Evolutionary conservation across 2,888 invertebrate species (phyloP), one percentile per base, ranked within the genome.

Genomic region (Ectemnius cavifrons): DNA sequence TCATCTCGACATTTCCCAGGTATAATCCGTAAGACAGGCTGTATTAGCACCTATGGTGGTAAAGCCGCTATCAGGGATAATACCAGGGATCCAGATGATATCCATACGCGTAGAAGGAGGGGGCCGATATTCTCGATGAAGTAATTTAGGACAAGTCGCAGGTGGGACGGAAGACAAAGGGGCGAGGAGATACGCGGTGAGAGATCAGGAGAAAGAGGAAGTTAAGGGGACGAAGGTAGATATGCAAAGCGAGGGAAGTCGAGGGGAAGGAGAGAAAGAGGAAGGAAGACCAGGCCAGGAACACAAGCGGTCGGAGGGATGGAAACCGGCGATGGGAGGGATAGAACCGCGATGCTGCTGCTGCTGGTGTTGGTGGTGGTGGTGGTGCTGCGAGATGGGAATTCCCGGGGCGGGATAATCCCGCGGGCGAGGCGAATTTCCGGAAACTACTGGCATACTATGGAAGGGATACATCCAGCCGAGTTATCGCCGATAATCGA

Each of bases 401-500:
- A 83, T 80, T 81, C 78, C 71, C 79, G 67, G 77, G 80, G 71
- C 69, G 75, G 79, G 81, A 81, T 83, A 83, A 83, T 83, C 83
- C 78, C 78, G 73, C 62, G 78, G 81, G 83, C 73, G 79, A 84
- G 73, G 72, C 80, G 80, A 83, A 80, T 81, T 79, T 81, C 84
- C 79, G 78, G 81, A 75, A 83, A 84, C 84, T 81, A 80, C 71
- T 79, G 75, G 64, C 68, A 58, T 65, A 71, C 66, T 73, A 69
- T 76, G 78, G 79, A 82, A 81, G 82, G 83, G 82, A 82, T 83
- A 81, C 79, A 82, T 82, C 77, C 75, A 79, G 76, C 75, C 78
- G 83, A 83, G 83, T 83, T 83, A 83, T 83, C 83, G 83, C 75
- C 83, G 80, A 83, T 83, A 83, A 83, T 83, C 83, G 83, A 83